Base-by-base conservation (phyloP, 1,140 invertebrate genomes). In the Drosophila takahashii region DNA sequence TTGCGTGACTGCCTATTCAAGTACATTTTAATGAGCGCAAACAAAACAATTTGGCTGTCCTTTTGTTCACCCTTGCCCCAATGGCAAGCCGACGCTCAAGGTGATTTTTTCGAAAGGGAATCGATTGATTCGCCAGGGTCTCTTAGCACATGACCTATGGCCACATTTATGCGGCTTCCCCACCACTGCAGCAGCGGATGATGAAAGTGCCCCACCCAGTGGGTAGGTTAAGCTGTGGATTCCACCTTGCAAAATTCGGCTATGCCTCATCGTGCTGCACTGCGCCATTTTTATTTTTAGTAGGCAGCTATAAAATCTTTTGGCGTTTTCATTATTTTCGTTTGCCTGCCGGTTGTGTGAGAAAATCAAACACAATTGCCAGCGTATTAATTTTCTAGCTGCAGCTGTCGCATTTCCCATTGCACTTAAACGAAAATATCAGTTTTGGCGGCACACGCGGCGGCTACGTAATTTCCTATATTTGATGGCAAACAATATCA, bases 401-500 rank as follows among this genome's bases (percentile, higher is more conserved):
- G 73, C 81, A 85, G 81, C 81, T 86, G 81, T 85, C 81, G 67
- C 70, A 44, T 65, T 74, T 79, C 22, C 37, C 61, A 41, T 60
- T 73, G 71, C 59, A 56, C 57, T 78, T 73, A 57, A 54, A 29
- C 26, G 32, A 65, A 72, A 72, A 42, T 29, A 42, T 61, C 54
- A 58, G 32, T 57, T 37, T 56, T 57, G 37, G 62, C 47, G 81
- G 73, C 59, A 48, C 67, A 85, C 73, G 73, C 69, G 74, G 69
- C 74, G 83, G 45, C 70, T 86, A 81, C 83, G 83, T 81, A 81
- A 86, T 87, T 48, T 77, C 45, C 67, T 70, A 81, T 81, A 86
- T 81, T 45, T 58, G 37, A 51, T 42, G 18, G 18, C 56, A 36
- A 66, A 70, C 71, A 71, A 71, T 62, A 62, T 34, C 22, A 36